phyloP scores from a whole-genome alignment of 2,888 invertebrate species.

The Itoplectis maculator region DNA sequence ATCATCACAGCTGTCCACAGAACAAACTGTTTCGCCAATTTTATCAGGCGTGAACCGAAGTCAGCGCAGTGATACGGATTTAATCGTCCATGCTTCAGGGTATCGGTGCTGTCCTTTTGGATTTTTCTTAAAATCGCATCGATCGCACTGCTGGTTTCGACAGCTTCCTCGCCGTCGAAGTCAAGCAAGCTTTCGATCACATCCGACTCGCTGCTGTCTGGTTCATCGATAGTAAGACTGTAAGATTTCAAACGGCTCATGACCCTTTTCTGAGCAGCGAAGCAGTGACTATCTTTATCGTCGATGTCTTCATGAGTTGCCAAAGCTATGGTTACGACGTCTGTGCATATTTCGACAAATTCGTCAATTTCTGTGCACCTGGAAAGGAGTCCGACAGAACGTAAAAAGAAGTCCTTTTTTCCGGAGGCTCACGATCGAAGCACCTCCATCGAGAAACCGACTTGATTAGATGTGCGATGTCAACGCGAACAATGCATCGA shows the following conservation, averaged over 20 bases:
- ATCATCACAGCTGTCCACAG: slow-evolving; percentile 54
- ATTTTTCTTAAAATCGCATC: slow-evolving; percentile 35
- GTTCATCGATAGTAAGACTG: slow-evolving; percentile 1
- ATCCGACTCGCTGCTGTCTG: background rate
- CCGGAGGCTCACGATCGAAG: slow-evolving; percentile 47
- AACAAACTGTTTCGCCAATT: slow-evolving; percentile 48
- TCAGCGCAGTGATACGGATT: slow-evolving; percentile 49
- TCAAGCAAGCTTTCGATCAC: background rate
- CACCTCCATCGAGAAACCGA: slow-evolving; percentile 64
- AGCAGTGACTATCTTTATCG: slow-evolving; percentile 48
- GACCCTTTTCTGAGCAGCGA: slow-evolving; percentile 54
- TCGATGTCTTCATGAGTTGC: slow-evolving; percentile 48
- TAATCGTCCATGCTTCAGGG: slow-evolving; percentile 10
- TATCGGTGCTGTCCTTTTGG: background rate
- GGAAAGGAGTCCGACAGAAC: slow-evolving; percentile 61
- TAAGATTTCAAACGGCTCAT: slow-evolving; percentile 36
- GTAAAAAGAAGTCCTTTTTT: slow-evolving; percentile 69
- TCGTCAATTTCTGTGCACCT: slow-evolving; percentile 42
- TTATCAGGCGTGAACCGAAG: slow-evolving; percentile 29
- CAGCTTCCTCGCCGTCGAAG: background rate
- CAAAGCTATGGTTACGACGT: slow-evolving; percentile 49
- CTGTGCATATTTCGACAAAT: slow-evolving; percentile 44
- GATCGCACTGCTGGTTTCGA: slow-evolving; percentile 17
- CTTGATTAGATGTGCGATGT: slow-evolving; percentile 73
- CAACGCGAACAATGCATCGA: slow-evolving; percentile 65